Evolutionary conservation across 2,113 vertebrate species (phyloP), one percentile per base, ranked within the genome.

Genomic region (Pelmatolapia mariae): DNA sequence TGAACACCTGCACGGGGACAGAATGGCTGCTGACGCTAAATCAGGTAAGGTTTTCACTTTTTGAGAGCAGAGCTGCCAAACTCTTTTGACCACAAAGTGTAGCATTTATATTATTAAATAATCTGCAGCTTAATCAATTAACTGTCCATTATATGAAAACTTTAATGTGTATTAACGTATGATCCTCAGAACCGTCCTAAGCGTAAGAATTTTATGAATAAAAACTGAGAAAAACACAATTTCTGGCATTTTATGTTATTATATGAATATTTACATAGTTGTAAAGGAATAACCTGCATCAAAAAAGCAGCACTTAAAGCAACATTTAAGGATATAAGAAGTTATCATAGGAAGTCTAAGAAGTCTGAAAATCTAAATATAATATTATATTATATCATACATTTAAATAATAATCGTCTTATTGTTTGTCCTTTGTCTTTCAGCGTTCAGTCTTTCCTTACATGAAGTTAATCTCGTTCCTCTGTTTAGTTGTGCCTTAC

Each of bases 1-100:
- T 47, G 0, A 45, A 76, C 1, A 3, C 38, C 68, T 73, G 40
- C 18, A 45, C 13, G 0, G n/a, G 66, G 22, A 73, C 12, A 45
- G 4, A 47, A 76, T 29, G 24, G 24, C 40, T 76, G 71, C 15
- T 26, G 24, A 47, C 1, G 0, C 24, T 29, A 29, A 47, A 47
- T 73, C 68, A 73, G 4, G 40, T 47, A 76, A 47, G 40, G 8
- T 47, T 47, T 76, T 47, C 8, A 18, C 68, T 29, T 47, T 47
- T 73, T 47, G 1, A 10, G 38, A 45, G 66, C 0, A 45, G 22
- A 73, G 38, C n/a, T 71, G 12, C 66, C 2, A 10, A 76, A 19
- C 40, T 45, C 16, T 11, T 73, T 45, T 45, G 15, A 7, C 9
- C 2, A 26, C 40, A 76, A 22, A 8, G 24, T 76, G n/a, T 18